phyloP scores from a whole-genome alignment of 64 coral and sea anemone genomes.

The Montipora cactus region DNA sequence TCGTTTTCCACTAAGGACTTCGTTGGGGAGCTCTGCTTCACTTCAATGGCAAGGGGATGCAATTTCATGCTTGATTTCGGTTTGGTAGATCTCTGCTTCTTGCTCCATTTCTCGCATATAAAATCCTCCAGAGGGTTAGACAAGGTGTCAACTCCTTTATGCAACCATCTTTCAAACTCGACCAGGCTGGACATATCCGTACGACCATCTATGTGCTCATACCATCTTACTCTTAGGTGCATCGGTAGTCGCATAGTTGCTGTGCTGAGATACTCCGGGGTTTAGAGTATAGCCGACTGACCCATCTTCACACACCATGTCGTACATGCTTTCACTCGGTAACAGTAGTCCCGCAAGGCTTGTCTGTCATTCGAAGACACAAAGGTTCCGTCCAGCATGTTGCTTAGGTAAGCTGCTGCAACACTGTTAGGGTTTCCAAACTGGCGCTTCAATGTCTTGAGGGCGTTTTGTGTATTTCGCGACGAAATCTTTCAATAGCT shows the following conservation, averaged over 20 bases:
- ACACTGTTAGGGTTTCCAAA: constrained; percentile 20
- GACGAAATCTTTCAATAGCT: too few species aligned
- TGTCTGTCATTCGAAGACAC: not conserved
- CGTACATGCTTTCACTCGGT: not conserved
- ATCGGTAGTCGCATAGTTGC: constrained; percentile 12
- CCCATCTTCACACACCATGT: not conserved
- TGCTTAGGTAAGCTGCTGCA: not conserved
- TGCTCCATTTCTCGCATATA: not conserved
- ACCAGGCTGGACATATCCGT: not conserved
- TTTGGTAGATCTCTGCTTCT: too few species aligned
- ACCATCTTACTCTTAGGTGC: not conserved
- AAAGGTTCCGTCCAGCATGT: not conserved
- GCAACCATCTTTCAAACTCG: constrained; percentile 19
- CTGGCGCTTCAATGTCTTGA: constrained; percentile 11
- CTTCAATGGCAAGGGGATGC: not conserved
- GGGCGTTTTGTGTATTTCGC: too few species aligned
- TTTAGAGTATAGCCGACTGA: constrained; percentile 19
- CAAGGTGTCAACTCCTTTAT: constrained; percentile 8
- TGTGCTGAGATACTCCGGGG: constrained; percentile 10
- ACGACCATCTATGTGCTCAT: not conserved
- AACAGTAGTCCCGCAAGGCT: not conserved
- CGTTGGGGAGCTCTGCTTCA: not conserved
- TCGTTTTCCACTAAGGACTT: not conserved
- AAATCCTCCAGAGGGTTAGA: constrained; percentile 37
- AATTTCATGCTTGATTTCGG: not conserved